Percentiles rank a stretch among this genome's conserved stretches.
Evolutionary conservation across 2,888 invertebrate species (phyloP).

Genomic region (Melanchra persicariae): DNA sequence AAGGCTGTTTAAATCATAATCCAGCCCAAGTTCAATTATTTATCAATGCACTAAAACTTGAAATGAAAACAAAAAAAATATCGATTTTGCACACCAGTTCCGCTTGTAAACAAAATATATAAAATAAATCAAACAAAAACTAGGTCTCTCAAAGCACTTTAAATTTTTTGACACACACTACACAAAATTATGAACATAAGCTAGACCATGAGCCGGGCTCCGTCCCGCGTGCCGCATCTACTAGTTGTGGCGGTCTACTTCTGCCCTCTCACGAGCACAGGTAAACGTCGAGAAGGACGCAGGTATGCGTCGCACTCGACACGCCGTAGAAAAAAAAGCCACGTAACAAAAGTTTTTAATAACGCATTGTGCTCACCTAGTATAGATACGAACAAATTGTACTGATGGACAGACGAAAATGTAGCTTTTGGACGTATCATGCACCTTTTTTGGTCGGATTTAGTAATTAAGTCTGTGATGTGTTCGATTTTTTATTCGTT

Average conservation of each 20-base stretch:
- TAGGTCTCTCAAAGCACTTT: not conserved
- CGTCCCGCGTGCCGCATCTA: constrained; percentile 69
- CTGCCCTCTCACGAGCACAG: constrained; percentile 83
- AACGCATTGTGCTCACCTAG: constrained; percentile 79
- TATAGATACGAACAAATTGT: constrained; percentile 72
- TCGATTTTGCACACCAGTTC: too few species aligned
- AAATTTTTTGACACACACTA: not conserved
- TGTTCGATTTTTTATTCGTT: constrained; percentile 50
- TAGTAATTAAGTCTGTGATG: constrained; percentile 59
- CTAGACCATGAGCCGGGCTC: constrained; percentile 3
- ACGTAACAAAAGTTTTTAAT: constrained; percentile 86
- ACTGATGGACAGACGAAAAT: constrained; percentile 53
- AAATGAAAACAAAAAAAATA: too few species aligned
- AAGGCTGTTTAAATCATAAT: not conserved
- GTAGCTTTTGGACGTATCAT: constrained; percentile 61
- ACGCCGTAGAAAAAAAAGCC: constrained; percentile 77
- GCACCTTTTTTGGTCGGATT: constrained; percentile 59
- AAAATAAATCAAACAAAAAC: not conserved
- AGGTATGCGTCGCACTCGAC: constrained; percentile 82
- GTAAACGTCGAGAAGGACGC: constrained; percentile 84
- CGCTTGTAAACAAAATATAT: not conserved
- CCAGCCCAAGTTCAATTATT: constrained; percentile 2
- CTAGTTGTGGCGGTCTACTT: constrained; percentile 66
- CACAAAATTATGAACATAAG: not conserved
- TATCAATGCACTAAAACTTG: not conserved